Evolutionary conservation across 1,140 invertebrate genomes (phyloP), one percentile per base, ranked within the genome.

Genomic region (Lordiphosa collinella): DNA sequence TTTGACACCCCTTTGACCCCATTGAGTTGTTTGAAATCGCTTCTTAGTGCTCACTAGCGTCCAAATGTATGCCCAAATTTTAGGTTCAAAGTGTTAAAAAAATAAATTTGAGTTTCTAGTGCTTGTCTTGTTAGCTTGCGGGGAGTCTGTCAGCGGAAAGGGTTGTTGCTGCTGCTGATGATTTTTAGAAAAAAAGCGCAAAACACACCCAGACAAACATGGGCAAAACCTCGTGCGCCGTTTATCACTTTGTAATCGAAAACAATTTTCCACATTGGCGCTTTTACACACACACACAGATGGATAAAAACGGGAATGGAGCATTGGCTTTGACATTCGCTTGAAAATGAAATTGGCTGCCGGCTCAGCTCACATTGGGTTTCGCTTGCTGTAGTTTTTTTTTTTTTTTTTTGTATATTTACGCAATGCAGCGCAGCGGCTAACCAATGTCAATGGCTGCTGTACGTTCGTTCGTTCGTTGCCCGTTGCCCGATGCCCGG

Each of bases 181-280:
- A 43, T 18, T 18, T 25, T 11, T 25, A 43, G 25, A 43, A 43
- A 43, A 43, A 25, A 43, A 43, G 40, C 18, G 25, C 40, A 43
- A 44, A 43, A 44, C 41, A 44, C 41, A 29, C 41, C 41, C 46
- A 48, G 29, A 10, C 46, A 48, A 48, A 48, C 31, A 48, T 48
- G 46, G 46, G 41, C 41, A 44, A 31, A 29, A 29, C 25, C 1
- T 29, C 7, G 25, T 44, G 22, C 16, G 38, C 50, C 41, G 40
- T 53, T 62, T 55, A 49, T 55, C 53, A 43, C 36, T 51, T 54
- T 46, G 46, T 60, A 49, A 69, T 55, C 66, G 61, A 60, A 69
- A 68, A 69, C 55, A 62, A 69, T 69, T 69, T 65, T 69, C 66
- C 66, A 69, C 66, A 65, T 65, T 69, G 66, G 38, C 66, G 55